phyloP scores from a whole-genome alignment of 2,797 vertebrate genomes.

The Anguilla marmorata region DNA sequence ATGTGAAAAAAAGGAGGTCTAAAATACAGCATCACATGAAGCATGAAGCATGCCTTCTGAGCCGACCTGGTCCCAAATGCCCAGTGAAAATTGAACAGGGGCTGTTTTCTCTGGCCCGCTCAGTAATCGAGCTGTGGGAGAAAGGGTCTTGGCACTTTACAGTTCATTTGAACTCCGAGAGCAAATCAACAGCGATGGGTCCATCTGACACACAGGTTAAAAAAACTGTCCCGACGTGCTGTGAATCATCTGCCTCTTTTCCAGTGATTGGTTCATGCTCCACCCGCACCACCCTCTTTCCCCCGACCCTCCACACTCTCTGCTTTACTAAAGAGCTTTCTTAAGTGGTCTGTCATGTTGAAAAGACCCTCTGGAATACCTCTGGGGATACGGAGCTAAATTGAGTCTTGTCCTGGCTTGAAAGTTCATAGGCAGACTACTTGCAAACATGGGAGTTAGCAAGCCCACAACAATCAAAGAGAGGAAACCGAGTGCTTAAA shows the following conservation, averaged over 20 bases:
- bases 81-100: background rate
- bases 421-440: constrained; percentile 13
- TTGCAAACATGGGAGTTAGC: constrained; percentile 21
- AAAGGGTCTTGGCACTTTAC: constrained; percentile 26
- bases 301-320: background rate
- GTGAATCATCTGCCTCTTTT: constrained; percentile 20
- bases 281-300: background rate
- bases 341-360: constrained; percentile 5
- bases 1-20: background rate
- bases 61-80: background rate
- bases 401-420: constrained; percentile 14
- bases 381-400: constrained; percentile 23
- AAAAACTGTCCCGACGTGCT: constrained; percentile 16
- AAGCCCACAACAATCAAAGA: constrained; percentile 13
- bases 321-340: constrained; percentile 25
- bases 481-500: background rate
- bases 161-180: constrained; percentile 25
- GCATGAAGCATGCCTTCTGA: background rate
- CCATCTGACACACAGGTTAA: constrained; percentile 27
- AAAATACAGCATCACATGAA: background rate
- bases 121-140: background rate
- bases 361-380: constrained; percentile 14
- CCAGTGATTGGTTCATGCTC: background rate
- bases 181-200: constrained; percentile 20
- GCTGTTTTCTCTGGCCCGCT: background rate